phyloP scores from a whole-genome alignment of 2,797 vertebrate genomes.

The Poeciliopsis infans region DNA sequence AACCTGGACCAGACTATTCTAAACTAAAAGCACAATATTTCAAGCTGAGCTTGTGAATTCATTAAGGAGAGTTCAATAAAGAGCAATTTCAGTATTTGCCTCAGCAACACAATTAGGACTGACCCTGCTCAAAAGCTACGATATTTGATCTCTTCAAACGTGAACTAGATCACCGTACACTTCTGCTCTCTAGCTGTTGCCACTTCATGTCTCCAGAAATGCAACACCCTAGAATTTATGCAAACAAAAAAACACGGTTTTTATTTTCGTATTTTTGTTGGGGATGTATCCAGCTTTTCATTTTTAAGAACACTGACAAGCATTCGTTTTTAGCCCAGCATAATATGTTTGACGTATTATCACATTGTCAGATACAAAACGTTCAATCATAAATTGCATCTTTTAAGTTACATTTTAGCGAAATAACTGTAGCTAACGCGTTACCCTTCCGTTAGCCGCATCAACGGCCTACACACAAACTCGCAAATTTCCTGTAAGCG shows the following conservation, averaged over 20 bases:
- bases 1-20: neutral
- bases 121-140: neutral
- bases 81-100: neutral
- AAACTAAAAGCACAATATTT: neutral
- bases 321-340: neutral
- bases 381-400: neutral
- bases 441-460: neutral
- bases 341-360: neutral
- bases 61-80: neutral
- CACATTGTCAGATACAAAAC: too few species aligned
- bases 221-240: neutral
- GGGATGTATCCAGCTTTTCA: neutral
- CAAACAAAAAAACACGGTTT: neutral
- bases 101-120: neutral
- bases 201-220: neutral
- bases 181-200: neutral
- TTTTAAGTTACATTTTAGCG: neutral
- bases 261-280: neutral
- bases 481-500: constrained; percentile 2
- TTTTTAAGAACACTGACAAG: neutral
- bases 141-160: neutral
- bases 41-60: neutral
- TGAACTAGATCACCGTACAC: neutral
- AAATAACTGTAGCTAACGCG: neutral
- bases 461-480: constrained; percentile 13